Evolutionary conservation across 2,888 invertebrate genomes (phyloP).

Genomic region (Eilema depressum): DNA sequence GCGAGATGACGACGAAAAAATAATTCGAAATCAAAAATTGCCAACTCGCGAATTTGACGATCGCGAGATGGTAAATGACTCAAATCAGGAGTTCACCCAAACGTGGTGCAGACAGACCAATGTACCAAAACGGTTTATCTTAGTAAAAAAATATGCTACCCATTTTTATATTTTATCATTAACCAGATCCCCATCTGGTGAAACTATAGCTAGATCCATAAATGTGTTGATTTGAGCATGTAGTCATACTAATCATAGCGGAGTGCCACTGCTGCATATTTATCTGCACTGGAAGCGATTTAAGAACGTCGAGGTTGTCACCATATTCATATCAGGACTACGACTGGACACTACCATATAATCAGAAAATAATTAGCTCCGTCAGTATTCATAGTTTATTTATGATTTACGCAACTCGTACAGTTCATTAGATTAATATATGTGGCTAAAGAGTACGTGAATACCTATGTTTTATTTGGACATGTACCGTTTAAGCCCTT

Average conservation of each 20-base stretch:
- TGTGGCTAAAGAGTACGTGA: constrained; percentile 34
- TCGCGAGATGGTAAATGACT: too few relatives aligned
- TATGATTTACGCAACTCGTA: constrained; percentile 46
- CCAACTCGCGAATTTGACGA: too few relatives aligned
- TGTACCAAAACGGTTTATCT: too few relatives aligned
- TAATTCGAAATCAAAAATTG: too few relatives aligned
- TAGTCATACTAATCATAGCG: constrained; percentile 25
- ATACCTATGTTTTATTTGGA: constrained; percentile 49
- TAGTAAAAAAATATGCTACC: too few relatives aligned
- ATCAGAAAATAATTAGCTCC: constrained; percentile 34
- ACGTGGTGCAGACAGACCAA: too few relatives aligned
- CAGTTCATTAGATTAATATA: constrained; percentile 50
- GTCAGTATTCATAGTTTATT: constrained; percentile 43
- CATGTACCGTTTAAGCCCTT: constrained; percentile 46
- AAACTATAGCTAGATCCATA: too few relatives aligned
- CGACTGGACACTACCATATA: constrained; percentile 42
- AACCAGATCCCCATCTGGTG: too few relatives aligned
- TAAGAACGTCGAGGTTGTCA: constrained; percentile 30
- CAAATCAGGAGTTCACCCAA: too few relatives aligned
- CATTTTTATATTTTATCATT: too few relatives aligned
- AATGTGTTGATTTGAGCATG: background rate
- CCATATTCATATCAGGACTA: constrained; percentile 29
- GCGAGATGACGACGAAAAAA: too few relatives aligned
- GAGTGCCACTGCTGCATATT: background rate
- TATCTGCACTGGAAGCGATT: constrained; percentile 23